A percentile compares a stretch with the other conserved stretches of the same genome.
phyloP scores from a whole-genome alignment of 2,113 vertebrate species.

The Myrmophylax atrothorax region DNA sequence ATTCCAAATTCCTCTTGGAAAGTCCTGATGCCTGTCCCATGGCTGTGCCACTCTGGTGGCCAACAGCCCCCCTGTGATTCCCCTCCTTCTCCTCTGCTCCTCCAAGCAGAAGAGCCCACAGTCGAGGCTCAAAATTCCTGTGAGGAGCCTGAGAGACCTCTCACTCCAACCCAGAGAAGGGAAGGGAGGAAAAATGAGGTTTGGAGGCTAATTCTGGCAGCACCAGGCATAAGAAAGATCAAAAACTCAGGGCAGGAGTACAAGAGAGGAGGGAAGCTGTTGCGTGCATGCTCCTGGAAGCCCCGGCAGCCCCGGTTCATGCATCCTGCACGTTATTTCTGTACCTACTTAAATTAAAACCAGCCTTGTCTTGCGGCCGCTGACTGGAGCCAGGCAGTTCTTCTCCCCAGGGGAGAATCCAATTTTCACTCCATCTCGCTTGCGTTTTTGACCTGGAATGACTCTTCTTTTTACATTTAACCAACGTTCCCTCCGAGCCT shows the following conservation, averaged over 20 bases:
- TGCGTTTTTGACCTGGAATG: conserved; percentile 59
- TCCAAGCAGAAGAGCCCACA: not conserved
- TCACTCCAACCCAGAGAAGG: not conserved
- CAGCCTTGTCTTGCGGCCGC: conserved; percentile 43
- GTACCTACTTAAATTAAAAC: conserved; percentile 59
- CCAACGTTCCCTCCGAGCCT: not conserved
- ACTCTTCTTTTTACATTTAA: conserved; percentile 38
- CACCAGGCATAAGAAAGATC: not conserved
- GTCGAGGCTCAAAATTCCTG: not conserved
- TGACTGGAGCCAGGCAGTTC: conserved; percentile 55
- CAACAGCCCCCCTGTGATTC: not conserved
- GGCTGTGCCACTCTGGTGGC: not conserved
- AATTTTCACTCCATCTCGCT: conserved; percentile 41
- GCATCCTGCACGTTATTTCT: conserved; percentile 55
- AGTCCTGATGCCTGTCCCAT: not conserved
- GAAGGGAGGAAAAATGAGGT: conserved; percentile 17
- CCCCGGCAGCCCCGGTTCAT: conserved; percentile 5
- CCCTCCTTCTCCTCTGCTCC: not conserved
- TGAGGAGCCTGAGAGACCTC: not conserved
- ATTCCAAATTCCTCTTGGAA: not conserved
- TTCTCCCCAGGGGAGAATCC: conserved; percentile 55
- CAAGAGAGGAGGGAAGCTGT: conserved; percentile 45
- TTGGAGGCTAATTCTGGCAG: conserved; percentile 53
- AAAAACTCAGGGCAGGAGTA: conserved; percentile 34
- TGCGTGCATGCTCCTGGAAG: conserved; percentile 52